Evolutionary conservation across 2,888 invertebrate genomes (phyloP).

Genomic region (Lochmaea capreae): DNA sequence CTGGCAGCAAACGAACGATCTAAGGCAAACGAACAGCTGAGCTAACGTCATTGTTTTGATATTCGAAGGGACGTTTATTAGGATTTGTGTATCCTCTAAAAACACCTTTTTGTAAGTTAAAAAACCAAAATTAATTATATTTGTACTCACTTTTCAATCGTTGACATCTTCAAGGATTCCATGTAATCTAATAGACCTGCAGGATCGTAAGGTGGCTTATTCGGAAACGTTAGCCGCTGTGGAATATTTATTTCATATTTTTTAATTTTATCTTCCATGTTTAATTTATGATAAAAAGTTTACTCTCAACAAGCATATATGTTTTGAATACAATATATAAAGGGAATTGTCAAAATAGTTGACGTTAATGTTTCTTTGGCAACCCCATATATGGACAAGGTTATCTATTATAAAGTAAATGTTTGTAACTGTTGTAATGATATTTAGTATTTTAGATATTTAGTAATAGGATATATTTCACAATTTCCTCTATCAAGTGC

Average conservation of each 20-base stretch:
- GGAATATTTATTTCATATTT: neutral
- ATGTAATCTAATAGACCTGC: neutral
- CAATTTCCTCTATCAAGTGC: no score
- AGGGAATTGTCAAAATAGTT: neutral
- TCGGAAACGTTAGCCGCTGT: neutral
- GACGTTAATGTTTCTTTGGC: neutral
- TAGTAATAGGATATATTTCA: no score
- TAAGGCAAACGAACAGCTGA: no score
- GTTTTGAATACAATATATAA: neutral
- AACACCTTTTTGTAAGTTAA: no score
- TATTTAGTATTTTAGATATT: no score
- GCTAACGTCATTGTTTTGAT: no score
- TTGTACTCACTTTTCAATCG: constrained; percentile 6
- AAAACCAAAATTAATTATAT: neutral
- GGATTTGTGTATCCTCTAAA: no score
- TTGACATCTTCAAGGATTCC: neutral
- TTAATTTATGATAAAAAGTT: neutral
- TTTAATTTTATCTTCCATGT: neutral
- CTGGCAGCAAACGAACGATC: no score
- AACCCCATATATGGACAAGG: neutral
- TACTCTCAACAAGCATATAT: neutral
- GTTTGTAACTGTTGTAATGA: no score
- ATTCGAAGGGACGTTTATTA: no score
- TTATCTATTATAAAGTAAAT: no score
- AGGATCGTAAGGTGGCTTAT: constrained; percentile 6